These are phyloP conservation scores for Diorhabda sublineata DNA, from an alignment of 1,140 invertebrate species.

Conservation along the genomic window DNA sequence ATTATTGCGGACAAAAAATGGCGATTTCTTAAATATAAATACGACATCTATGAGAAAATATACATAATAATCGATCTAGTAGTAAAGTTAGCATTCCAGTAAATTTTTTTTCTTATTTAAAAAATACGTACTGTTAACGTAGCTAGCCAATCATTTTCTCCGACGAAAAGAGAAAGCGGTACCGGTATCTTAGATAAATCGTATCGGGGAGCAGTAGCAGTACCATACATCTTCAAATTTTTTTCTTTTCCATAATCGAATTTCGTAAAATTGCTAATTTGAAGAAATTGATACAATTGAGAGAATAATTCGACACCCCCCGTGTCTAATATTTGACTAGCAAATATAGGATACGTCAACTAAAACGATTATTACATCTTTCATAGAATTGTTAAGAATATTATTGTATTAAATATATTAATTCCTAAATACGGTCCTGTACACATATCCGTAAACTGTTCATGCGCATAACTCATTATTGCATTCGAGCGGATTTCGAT, in stretches of 20 bases:
- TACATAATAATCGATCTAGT: too few species aligned
- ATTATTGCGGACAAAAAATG: too few species aligned
- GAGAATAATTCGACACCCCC: slow-evolving; percentile 7
- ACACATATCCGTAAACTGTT: background rate
- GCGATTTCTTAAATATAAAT: background rate
- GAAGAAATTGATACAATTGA: slow-evolving; percentile 11
- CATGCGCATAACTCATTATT: background rate
- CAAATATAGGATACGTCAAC: slow-evolving; percentile 5
- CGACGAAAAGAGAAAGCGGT: slow-evolving; percentile 53
- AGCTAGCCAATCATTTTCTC: slow-evolving; percentile 52
- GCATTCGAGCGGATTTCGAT: too few species aligned
- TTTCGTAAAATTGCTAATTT: background rate
- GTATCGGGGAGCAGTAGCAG: slow-evolving; percentile 52
- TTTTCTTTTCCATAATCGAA: slow-evolving; percentile 59
- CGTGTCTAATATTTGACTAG: slow-evolving; percentile 12
- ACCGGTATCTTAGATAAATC: slow-evolving; percentile 52
- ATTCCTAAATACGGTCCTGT: background rate
- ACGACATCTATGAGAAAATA: background rate
- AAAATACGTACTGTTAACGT: slow-evolving; percentile 11
- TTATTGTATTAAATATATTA: background rate
- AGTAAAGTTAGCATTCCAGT: too few species aligned
- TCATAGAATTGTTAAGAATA: too few species aligned
- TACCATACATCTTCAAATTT: slow-evolving; percentile 52
- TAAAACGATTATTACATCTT: background rate
- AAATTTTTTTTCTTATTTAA: background rate